These are phyloP conservation scores for Mus pahari DNA, from an alignment of 2,113 vertebrate genomes.

Conservation along the genomic window DNA sequence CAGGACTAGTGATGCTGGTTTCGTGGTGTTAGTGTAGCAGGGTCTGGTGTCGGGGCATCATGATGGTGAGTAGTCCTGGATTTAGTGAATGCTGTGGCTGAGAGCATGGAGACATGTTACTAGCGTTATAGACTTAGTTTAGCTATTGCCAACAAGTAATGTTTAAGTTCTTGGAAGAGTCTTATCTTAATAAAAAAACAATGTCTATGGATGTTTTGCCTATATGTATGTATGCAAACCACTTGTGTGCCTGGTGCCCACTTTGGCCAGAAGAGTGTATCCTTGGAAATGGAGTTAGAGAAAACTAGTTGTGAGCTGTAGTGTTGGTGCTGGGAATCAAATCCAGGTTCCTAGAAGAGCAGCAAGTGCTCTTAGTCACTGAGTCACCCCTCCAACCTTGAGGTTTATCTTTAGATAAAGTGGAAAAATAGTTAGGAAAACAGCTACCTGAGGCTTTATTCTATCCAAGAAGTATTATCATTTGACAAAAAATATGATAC, in stretches of 20 bases:
- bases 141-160: background rate
- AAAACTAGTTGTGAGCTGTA: background rate
- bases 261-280: background rate
- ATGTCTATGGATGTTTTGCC: background rate
- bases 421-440: constrained; percentile 44
- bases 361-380: background rate
- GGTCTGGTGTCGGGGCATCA: background rate
- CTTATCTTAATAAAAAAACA: background rate
- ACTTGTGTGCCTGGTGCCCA: background rate
- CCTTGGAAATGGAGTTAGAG: background rate
- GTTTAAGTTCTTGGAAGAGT: constrained; percentile 1
- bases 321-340: background rate
- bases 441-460: background rate
- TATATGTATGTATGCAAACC: background rate
- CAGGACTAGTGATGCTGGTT: background rate
- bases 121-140: background rate
- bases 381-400: background rate
- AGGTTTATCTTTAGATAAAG: constrained; percentile 45
- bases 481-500: background rate
- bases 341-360: background rate
- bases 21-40: background rate
- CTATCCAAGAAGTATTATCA: background rate
- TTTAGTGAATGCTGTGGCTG: constrained; percentile 7
- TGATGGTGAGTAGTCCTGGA: background rate
- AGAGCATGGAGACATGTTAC: constrained; percentile 1